A percentile compares a stretch with the other conserved stretches of the same genome.
phyloP scores from a whole-genome alignment of 2,888 invertebrate genomes.

The Pogonocherus hispidulus region DNA sequence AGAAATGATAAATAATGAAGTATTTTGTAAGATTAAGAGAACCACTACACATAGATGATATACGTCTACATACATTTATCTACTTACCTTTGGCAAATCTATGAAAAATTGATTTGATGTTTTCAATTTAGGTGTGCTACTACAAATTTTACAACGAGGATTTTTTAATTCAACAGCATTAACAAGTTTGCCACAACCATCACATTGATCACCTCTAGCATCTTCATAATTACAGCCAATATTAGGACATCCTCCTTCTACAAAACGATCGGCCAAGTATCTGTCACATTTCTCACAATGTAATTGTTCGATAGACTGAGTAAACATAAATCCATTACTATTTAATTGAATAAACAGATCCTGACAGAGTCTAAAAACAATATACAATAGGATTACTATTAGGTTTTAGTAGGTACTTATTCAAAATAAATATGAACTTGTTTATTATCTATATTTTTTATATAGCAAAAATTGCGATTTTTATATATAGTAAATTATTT shows the following conservation, averaged over 20 bases:
- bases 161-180: constrained; percentile 90
- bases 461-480: too few relatives aligned
- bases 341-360: constrained; percentile 88
- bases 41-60: too few relatives aligned
- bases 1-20: too few relatives aligned
- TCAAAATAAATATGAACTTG: not conserved
- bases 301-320: constrained; percentile 91
- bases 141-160: constrained; percentile 92
- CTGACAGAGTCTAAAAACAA: constrained; percentile 83
- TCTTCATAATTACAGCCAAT: constrained; percentile 89
- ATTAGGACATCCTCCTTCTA: constrained; percentile 95
- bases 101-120: constrained; percentile 95
- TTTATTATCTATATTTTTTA: too few relatives aligned
- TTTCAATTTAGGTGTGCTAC: constrained; percentile 77
- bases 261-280: constrained; percentile 89
- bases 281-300: constrained; percentile 90
- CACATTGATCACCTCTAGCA: constrained; percentile 99
- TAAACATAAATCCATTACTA: constrained; percentile 85
- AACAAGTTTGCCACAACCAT: constrained; percentile 95
- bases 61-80: too few relatives aligned
- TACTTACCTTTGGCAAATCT: constrained; percentile 86
- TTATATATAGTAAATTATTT: too few relatives aligned
- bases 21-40: too few relatives aligned
- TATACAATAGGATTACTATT: not conserved
- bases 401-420: not conserved